Conservation (phyloP, 2,113 vertebrate species). For the Saiga tatarica region DNA sequence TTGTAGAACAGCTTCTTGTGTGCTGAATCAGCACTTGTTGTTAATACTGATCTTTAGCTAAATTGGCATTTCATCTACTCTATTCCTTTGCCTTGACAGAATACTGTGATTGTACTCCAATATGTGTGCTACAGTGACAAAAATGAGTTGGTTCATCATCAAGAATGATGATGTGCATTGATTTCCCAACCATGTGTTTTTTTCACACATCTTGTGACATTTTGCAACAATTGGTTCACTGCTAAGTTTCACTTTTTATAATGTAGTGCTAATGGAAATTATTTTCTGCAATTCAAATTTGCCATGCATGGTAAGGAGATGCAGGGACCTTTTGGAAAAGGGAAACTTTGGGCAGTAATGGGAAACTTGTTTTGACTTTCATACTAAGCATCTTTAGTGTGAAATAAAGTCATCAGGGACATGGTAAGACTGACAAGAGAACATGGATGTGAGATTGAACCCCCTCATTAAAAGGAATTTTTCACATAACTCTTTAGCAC, state of each 20-base stretch:
- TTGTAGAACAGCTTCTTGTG: not conserved
- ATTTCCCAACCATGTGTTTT: not conserved
- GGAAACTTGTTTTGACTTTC: not conserved
- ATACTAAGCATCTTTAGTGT: not conserved
- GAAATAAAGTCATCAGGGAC: not conserved
- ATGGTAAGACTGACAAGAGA: too few species aligned
- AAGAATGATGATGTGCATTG: not conserved
- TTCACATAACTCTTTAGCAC: not conserved
- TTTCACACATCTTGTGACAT: not conserved
- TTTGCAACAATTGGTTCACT: not conserved
- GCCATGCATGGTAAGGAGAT: not conserved
- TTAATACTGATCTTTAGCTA: not conserved
- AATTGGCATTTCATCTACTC: not conserved
- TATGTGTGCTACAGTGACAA: not conserved
- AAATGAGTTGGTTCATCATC: not conserved
- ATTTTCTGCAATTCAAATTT: constrained; percentile 13
- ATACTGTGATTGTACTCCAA: not conserved
- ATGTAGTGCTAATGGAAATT: not conserved
- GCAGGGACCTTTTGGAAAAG: not conserved
- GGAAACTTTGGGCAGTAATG: not conserved
- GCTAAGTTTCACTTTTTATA: not conserved
- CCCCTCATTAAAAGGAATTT: not conserved
- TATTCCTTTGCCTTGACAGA: not conserved
- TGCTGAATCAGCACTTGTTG: not conserved
- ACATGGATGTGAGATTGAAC: not conserved